Conservation (phyloP, 2,888 invertebrate genomes). For the Poecilobothrus nobilitatus region DNA sequence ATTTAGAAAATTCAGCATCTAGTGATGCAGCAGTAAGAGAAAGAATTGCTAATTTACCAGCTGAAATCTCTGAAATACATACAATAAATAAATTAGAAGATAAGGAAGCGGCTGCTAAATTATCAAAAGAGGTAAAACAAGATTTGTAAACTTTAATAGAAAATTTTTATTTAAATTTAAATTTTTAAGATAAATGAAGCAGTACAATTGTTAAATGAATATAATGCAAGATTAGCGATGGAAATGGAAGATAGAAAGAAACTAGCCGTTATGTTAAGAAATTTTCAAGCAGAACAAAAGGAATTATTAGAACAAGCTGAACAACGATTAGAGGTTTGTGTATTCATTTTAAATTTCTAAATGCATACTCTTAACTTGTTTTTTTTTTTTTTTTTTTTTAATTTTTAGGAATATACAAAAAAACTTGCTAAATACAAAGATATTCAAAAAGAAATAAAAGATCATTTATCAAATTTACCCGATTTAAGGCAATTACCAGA, state of each 20-base stretch:
- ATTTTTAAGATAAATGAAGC: conserved; percentile 60
- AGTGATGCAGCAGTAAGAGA: conserved; percentile 89
- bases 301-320: conserved; percentile 81
- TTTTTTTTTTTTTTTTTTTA: neutral
- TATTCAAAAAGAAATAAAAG: conserved; percentile 80
- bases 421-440: conserved; percentile 79
- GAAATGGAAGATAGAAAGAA: conserved; percentile 86
- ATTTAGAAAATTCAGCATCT: conserved; percentile 89
- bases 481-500: conserved; percentile 87
- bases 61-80: conserved; percentile 87
- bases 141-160: neutral
- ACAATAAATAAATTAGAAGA: conserved; percentile 79
- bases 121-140: conserved; percentile 61
- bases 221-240: conserved; percentile 74
- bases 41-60: conserved; percentile 85
- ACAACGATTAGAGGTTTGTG: conserved; percentile 62
- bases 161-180: neutral
- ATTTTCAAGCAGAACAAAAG: conserved; percentile 79
- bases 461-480: conserved; percentile 87
- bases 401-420: conserved; percentile 78
- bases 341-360: neutral
- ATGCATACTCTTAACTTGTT: neutral
- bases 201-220: conserved; percentile 74
- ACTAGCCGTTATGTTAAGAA: conserved; percentile 75
- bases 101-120: conserved; percentile 67